Evolutionary conservation across 2,113 vertebrate genomes (phyloP), one percentile per base, ranked within the genome.

Genomic region (Camarhynchus parvulus): DNA sequence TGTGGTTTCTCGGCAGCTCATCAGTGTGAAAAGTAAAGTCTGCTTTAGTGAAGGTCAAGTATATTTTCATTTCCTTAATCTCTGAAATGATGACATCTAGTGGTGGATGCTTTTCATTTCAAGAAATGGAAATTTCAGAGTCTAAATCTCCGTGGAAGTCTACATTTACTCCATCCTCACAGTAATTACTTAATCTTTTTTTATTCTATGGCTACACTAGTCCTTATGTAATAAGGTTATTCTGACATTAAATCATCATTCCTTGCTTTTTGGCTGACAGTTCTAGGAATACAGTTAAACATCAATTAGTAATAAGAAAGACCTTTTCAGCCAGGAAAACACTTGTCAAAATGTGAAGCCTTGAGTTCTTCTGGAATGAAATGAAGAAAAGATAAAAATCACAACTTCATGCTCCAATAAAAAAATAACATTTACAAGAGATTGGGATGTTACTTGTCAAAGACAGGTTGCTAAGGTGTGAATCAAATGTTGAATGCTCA

Each of bases 31-130:
- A 44, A 67, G 61, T 35, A 2, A 62, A 39, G 17, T 41, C 46
- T 75, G 8, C 46, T 50, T 66, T 7, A 39, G 13, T 0, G 11
- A 75, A 58, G 22, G 56, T 73, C 35, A 82, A 83, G 61, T 7
- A 13, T 10, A 12, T 61, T 55, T 64, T 28, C 5, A n/a, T 49
- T 68, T 86, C 37, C 18, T 85, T 73, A 63, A 9, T 80, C 75
- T 63, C 75, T 77, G 76, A 90, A 94, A 90, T 9, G 5, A 44
- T 78, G 96, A 94, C 96, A 96, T 87, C 97, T 97, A 92, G 93
- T 75, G 94, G 96, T 50, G 11, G 50, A 87, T 58, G 37, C 19
- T 80, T 52, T 55, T 58, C 19, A 86, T 42, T 83, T 62, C 17
- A 2, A 13, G 14, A 49, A 78, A 78, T 16, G 15, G 46, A 62